Conservation (phyloP, 1,140 invertebrate genomes). For the Drosophila pandora region DNA sequence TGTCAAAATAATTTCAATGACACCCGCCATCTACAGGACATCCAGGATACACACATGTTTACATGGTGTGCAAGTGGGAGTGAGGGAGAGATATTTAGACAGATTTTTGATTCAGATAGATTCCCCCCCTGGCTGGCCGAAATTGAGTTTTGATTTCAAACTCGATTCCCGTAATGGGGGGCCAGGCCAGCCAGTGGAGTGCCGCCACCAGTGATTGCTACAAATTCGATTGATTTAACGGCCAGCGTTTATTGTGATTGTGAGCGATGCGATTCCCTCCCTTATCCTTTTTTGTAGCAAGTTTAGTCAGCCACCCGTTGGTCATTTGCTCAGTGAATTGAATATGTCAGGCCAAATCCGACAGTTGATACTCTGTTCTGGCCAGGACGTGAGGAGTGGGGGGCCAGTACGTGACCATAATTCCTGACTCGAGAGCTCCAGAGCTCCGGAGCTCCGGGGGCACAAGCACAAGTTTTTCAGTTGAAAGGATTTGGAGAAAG, state of each 20-base stretch:
- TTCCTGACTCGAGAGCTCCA: background rate
- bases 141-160: constrained; percentile 80
- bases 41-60: constrained; percentile 13
- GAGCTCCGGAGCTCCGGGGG: no score
- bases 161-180: constrained; percentile 70
- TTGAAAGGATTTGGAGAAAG: background rate
- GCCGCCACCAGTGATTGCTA: constrained; percentile 61
- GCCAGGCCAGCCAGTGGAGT: background rate
- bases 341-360: constrained; percentile 35
- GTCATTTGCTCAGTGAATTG: constrained; percentile 31
- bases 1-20: constrained; percentile 79
- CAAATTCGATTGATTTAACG: constrained; percentile 78
- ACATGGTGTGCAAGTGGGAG: background rate
- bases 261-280: background rate
- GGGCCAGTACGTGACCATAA: constrained; percentile 23
- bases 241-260: constrained; percentile 43
- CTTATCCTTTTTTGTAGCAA: background rate
- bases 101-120: constrained; percentile 64
- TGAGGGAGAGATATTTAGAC: constrained; percentile 57
- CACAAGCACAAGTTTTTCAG: background rate
- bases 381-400: background rate
- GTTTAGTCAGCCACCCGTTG: constrained; percentile 1
- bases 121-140: constrained; percentile 30
- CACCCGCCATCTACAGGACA: constrained; percentile 44
- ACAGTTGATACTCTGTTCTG: constrained; percentile 27